phyloP scores from a whole-genome alignment of 2,797 vertebrate species.

The Brachyalestes nurse region DNA sequence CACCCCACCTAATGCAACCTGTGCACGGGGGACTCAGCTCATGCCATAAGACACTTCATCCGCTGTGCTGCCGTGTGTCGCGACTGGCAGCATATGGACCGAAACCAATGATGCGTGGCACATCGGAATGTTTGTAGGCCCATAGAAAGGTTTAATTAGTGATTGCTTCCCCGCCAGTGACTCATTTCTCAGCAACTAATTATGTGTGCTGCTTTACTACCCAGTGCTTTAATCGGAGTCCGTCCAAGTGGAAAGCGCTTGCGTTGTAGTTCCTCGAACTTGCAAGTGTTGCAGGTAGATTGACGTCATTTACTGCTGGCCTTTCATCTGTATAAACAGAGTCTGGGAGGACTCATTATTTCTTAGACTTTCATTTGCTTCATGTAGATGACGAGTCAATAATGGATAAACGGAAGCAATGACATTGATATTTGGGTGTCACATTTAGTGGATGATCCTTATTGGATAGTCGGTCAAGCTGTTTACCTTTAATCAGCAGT shows the following conservation, averaged over 20 bases:
- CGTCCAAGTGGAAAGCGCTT: background rate
- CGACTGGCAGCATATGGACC: background rate
- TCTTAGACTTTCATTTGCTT: background rate
- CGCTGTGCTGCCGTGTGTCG: background rate
- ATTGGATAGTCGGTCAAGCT: background rate
- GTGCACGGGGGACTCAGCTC: background rate
- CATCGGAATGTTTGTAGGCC: background rate
- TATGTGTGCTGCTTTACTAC: background rate
- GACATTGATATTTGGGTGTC: background rate
- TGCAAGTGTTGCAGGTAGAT: background rate
- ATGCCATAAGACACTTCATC: too few species aligned
- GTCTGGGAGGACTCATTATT: background rate
- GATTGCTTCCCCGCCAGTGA: background rate
- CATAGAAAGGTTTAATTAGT: background rate
- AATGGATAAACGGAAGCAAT: background rate
- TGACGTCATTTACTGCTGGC: background rate
- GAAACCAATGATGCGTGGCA: background rate
- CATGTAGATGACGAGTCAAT: background rate
- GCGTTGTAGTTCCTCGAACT: background rate
- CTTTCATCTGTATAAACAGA: background rate
- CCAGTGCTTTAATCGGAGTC: background rate
- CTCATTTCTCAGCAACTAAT: conserved; percentile 1
- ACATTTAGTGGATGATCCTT: background rate
- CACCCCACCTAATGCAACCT: background rate
- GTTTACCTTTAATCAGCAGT: background rate